Conservation (phyloP, 2,888 invertebrate genomes). For the Gymnoscelis rufifasciata region DNA sequence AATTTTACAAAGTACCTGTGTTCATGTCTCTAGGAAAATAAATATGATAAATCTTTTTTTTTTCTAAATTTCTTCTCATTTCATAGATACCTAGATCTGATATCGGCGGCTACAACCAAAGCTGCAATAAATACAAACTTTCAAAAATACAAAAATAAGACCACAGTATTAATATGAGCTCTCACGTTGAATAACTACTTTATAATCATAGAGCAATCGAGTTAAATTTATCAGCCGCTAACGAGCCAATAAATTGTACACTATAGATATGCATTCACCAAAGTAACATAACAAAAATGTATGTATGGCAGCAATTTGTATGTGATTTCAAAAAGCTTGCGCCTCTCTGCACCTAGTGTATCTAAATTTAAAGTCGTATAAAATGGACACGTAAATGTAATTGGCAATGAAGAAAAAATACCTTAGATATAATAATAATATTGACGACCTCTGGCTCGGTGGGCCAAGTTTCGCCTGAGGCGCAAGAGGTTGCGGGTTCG, state of each 20-base stretch:
- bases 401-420: too few relatives aligned
- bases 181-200: constrained; percentile 62
- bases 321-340: constrained; percentile 61
- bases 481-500: too few relatives aligned
- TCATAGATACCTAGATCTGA: too few relatives aligned
- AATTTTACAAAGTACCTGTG: too few relatives aligned
- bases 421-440: too few relatives aligned
- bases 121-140: constrained; percentile 18
- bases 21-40: too few relatives aligned
- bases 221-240: constrained; percentile 64
- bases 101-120: constrained; percentile 19
- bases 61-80: too few relatives aligned
- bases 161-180: constrained; percentile 56
- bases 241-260: constrained; percentile 72
- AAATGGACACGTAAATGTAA: too few relatives aligned
- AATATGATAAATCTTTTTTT: too few relatives aligned
- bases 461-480: too few relatives aligned
- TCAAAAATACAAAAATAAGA: constrained; percentile 32
- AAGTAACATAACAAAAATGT: constrained; percentile 66
- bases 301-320: constrained; percentile 65
- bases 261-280: constrained; percentile 63
- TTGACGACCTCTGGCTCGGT: too few relatives aligned
- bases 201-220: constrained; percentile 65
- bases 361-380: constrained; percentile 2
- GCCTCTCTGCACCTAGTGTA: constrained; percentile 38